A percentile compares a stretch with the other conserved stretches of the same genome.
Evolutionary conservation across 64 coral and sea anemone species (phyloP).

Genomic region (Anthopleura sola): DNA sequence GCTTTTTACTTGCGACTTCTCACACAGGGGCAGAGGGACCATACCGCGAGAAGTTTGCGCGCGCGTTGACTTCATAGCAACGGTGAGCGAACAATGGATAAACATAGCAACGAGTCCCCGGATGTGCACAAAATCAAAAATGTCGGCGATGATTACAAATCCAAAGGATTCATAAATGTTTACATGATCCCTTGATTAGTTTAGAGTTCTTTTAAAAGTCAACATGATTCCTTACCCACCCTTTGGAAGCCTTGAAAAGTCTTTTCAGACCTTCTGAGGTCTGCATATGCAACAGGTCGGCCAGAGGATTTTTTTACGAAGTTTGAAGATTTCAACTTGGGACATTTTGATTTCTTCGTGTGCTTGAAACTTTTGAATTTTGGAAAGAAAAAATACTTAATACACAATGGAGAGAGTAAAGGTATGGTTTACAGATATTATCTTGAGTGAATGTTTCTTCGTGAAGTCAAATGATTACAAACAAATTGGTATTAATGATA

Average conservation of each 20-base stretch:
- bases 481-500: not conserved
- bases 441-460: not conserved
- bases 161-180: slow-evolving; percentile 5
- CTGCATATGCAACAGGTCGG: slow-evolving; percentile 12
- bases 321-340: not conserved
- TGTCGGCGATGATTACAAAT: slow-evolving; percentile 19
- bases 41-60: not conserved
- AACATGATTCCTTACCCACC: not conserved
- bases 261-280: not conserved
- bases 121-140: slow-evolving; percentile 35
- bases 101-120: slow-evolving; percentile 61
- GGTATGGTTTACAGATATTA: slow-evolving; percentile 11
- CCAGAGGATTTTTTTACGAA: not conserved
- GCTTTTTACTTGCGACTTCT: not conserved
- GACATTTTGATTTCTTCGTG: not conserved
- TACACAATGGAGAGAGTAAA: slow-evolving; percentile 24
- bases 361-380: not conserved
- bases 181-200: slow-evolving; percentile 22
- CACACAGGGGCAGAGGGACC: not conserved
- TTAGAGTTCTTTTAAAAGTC: slow-evolving; percentile 15
- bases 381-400: not conserved
- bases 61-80: slow-evolving; percentile 52
- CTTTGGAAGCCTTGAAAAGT: not conserved
- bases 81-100: slow-evolving; percentile 54
- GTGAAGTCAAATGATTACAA: not conserved